Percentiles rank a stretch among this genome's conserved stretches.
Evolutionary conservation across 1,140 invertebrate species (phyloP).

Genomic region (Lordiphosa mommai): DNA sequence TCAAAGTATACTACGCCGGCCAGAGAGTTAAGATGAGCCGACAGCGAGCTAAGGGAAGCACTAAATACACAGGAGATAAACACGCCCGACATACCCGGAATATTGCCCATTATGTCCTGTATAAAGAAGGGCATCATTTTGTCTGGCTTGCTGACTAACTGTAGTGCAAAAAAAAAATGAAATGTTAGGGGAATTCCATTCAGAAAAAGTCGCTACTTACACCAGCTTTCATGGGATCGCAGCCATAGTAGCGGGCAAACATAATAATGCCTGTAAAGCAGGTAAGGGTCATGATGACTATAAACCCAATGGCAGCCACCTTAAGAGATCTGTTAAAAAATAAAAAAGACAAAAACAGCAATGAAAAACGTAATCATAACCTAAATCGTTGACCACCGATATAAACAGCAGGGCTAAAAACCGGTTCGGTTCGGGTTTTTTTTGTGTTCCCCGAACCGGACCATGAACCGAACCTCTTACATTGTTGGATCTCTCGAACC

Average conservation of each 20-base stretch:
- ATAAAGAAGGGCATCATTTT: constrained; percentile 84
- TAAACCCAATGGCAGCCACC: constrained; percentile 81
- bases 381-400: no score
- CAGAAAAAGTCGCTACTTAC: constrained; percentile 56
- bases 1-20: constrained; percentile 89
- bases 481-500: no score
- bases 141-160: constrained; percentile 80
- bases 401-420: no score
- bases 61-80: constrained; percentile 86
- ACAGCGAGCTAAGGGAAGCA: constrained; percentile 86
- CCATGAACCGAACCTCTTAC: no score
- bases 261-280: constrained; percentile 86
- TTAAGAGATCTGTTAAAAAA: constrained; percentile 74
- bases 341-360: no score
- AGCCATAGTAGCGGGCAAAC: constrained; percentile 86
- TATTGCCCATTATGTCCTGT: constrained; percentile 82
- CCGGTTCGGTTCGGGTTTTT: no score
- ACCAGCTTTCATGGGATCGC: constrained; percentile 85
- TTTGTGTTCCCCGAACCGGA: no score
- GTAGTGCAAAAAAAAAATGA: not conserved
- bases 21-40: constrained; percentile 87
- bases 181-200: not conserved
- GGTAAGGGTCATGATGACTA: constrained; percentile 81
- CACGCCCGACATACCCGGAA: constrained; percentile 84
- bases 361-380: no score